Conservation (phyloP, 2,113 vertebrate species). For the Genyomyrus donnyi region DNA sequence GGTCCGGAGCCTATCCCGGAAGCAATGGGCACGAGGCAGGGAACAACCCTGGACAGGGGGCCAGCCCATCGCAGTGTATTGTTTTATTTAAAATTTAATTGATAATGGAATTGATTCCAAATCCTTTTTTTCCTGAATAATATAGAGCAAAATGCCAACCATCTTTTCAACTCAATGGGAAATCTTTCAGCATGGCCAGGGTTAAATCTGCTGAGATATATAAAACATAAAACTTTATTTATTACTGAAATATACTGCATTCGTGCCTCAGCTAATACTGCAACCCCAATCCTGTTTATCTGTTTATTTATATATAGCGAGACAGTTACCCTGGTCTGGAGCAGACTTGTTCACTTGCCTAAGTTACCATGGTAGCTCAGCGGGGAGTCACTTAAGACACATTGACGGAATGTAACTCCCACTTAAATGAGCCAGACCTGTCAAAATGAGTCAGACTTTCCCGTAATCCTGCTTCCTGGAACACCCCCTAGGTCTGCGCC, state of each 20-base stretch:
- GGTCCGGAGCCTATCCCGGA: too few species aligned
- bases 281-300: neutral
- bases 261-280: neutral
- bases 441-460: too few species aligned
- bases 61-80: too few species aligned
- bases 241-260: neutral
- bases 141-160: neutral
- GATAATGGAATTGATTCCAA: neutral
- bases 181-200: neutral
- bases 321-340: neutral
- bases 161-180: neutral
- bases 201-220: neutral
- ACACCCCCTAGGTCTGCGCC: too few species aligned
- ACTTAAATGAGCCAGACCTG: too few species aligned
- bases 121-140: neutral
- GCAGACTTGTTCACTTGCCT: neutral
- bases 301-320: neutral
- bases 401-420: too few species aligned
- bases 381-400: too few species aligned
- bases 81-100: neutral
- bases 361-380: neutral
- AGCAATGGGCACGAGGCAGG: too few species aligned
- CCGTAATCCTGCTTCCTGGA: too few species aligned
- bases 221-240: neutral
- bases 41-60: too few species aligned